phyloP scores from a whole-genome alignment of 2,113 vertebrate species.

The Esox niger region DNA sequence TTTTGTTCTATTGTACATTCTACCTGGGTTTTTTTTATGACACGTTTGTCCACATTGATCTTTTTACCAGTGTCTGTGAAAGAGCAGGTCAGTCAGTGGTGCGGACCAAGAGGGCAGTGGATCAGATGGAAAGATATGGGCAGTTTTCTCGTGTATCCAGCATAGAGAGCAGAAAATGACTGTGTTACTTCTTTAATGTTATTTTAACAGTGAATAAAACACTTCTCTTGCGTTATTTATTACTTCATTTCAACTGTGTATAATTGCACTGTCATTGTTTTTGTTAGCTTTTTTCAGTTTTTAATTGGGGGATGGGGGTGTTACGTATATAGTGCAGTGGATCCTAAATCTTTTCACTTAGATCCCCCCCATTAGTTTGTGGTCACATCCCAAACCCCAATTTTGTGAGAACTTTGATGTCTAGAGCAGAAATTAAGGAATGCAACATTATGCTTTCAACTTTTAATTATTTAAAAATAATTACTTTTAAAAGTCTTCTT shows the following conservation, averaged over 20 bases:
- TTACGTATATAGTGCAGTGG: no score
- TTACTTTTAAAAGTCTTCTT: no score
- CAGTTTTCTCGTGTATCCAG: conserved; percentile 58
- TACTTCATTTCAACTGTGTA: conserved; percentile 11
- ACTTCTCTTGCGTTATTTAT: conserved; percentile 60
- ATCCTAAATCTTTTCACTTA: no score
- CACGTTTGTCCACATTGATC: conserved; percentile 51
- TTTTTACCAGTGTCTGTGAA: not conserved
- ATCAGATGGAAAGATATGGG: conserved; percentile 15
- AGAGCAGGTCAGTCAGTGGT: not conserved
- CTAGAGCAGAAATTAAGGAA: no score
- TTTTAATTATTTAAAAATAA: no score
- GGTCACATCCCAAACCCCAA: no score
- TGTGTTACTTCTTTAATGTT: conserved; percentile 71
- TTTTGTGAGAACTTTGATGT: no score
- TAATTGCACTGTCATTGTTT: conserved; percentile 6
- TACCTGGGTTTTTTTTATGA: conserved; percentile 37
- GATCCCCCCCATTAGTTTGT: no score
- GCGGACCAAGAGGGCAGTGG: conserved; percentile 11
- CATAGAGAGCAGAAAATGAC: conserved; percentile 62
- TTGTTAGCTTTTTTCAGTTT: not conserved
- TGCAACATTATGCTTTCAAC: no score
- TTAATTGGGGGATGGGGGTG: no score
- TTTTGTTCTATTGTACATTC: conserved; percentile 63
- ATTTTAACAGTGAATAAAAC: conserved; percentile 74